Evolutionary conservation across 2,797 vertebrate genomes (phyloP).

Genomic region (Adelosebastes latens): DNA sequence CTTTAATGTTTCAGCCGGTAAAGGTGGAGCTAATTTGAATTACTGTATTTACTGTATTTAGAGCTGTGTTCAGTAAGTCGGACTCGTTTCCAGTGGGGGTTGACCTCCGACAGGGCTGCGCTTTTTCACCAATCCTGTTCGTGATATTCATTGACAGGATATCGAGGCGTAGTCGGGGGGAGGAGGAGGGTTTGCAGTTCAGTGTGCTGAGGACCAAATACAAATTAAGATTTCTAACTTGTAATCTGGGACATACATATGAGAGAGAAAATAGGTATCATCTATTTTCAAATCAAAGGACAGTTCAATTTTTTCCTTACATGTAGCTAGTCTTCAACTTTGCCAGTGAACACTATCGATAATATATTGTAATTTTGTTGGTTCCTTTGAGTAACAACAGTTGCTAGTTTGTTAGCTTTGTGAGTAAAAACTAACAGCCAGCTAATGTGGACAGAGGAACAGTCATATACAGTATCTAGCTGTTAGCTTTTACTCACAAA

Average conservation of each 20-base stretch:
- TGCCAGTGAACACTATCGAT: not conserved
- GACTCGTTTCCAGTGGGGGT: too few species aligned
- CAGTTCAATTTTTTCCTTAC: not conserved
- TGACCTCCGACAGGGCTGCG: too few species aligned
- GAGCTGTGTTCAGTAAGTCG: too few species aligned
- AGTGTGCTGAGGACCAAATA: not conserved
- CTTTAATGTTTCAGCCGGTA: not conserved
- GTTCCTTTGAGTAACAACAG: rapidly evolving
- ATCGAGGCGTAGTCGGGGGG: too few species aligned
- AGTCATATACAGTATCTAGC: too few species aligned
- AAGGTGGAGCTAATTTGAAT: not conserved
- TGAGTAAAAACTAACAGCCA: too few species aligned
- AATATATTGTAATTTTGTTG: not conserved
- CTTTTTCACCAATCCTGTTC: too few species aligned
- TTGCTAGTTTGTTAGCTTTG: too few species aligned
- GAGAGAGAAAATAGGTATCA: rapidly evolving
- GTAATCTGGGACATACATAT: not conserved
- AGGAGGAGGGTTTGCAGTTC: too few species aligned
- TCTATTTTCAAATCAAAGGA: not conserved
- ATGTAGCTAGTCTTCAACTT: not conserved
- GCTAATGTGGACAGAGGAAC: too few species aligned
- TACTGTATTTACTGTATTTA: not conserved
- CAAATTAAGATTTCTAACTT: not conserved
- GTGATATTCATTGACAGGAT: too few species aligned
- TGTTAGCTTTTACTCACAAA: too few species aligned